These are phyloP conservation scores for Hydra vulgaris DNA, from an alignment of 30 jellyfish, hydroid and myxozoan genomes.

Conservation along the genomic window DNA sequence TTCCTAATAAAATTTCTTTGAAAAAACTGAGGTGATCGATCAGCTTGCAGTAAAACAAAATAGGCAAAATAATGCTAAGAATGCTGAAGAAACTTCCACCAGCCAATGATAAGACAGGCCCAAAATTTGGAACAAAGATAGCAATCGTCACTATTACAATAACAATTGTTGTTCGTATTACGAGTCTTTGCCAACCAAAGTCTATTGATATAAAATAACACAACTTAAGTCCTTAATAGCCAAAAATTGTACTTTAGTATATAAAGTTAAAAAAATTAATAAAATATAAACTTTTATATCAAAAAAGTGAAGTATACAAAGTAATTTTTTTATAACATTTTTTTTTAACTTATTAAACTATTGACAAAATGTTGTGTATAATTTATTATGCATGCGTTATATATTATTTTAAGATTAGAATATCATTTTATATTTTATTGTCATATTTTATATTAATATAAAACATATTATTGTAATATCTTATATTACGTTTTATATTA, in stretches of 20 bases:
- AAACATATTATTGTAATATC: too few relatives aligned
- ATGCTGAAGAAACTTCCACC: constrained; percentile 84
- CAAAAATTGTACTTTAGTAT: not conserved
- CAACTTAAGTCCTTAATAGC: too few relatives aligned
- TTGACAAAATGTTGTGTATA: too few relatives aligned
- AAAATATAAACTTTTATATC: not conserved
- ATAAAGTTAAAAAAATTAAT: not conserved
- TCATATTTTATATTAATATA: too few relatives aligned
- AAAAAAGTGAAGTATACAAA: too few relatives aligned
- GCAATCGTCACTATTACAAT: constrained; percentile 54
- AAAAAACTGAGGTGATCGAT: not conserved
- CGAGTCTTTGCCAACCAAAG: constrained; percentile 93
- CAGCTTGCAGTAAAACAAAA: constrained; percentile 60
- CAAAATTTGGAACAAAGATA: constrained; percentile 80
- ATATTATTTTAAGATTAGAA: too few relatives aligned
- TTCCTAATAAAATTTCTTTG: constrained; percentile 33
- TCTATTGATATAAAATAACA: constrained; percentile 18
- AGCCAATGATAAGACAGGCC: constrained; percentile 91
- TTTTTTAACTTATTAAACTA: too few relatives aligned
- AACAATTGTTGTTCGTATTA: constrained; percentile 50
- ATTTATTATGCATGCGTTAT: too few relatives aligned
- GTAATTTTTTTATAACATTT: too few relatives aligned
- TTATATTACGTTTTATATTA: too few relatives aligned
- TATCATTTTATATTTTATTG: too few relatives aligned
- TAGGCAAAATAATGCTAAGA: constrained; percentile 60